Evolutionary conservation across 2,888 invertebrate genomes (phyloP).

Genomic region (Melipona bicolor): DNA sequence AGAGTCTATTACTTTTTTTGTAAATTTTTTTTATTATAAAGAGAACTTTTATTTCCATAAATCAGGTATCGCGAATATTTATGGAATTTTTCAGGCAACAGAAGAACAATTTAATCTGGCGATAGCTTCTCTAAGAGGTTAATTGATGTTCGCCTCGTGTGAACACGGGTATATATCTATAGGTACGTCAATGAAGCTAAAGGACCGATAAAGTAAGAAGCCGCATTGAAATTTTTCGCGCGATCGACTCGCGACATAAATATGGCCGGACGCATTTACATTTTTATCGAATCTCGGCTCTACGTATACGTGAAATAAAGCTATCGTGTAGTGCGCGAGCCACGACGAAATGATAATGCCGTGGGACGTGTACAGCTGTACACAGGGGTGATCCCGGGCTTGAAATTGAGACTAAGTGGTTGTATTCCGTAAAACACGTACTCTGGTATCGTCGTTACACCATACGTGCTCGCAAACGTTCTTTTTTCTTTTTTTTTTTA

Average conservation of each 20-base stretch:
- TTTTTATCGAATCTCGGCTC: slow-evolving; percentile 62
- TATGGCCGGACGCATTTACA: slow-evolving; percentile 53
- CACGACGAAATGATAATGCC: slow-evolving; percentile 47
- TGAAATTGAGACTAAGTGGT: slow-evolving; percentile 38
- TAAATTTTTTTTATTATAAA: background rate
- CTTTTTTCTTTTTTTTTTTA: background rate
- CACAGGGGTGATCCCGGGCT: slow-evolving; percentile 2
- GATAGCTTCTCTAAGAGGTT: slow-evolving; percentile 2
- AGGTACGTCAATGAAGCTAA: background rate
- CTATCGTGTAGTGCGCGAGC: slow-evolving; percentile 29
- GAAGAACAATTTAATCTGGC: slow-evolving; percentile 1
- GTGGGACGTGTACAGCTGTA: slow-evolving; percentile 36
- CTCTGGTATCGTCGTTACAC: slow-evolving; percentile 3
- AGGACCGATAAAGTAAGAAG: slow-evolving; percentile 10
- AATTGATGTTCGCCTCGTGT: slow-evolving; percentile 16
- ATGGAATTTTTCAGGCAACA: background rate
- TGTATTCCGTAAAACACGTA: slow-evolving; percentile 21
- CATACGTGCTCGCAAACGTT: background rate
- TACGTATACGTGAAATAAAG: slow-evolving; percentile 27
- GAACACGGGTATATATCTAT: background rate
- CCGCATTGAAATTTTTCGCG: slow-evolving; percentile 44
- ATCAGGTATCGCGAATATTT: background rate
- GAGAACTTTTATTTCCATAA: background rate
- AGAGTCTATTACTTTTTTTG: background rate
- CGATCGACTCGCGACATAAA: slow-evolving; percentile 55